These are phyloP conservation scores for Stenodera caucasica DNA, from an alignment of 2,888 invertebrate species.

Conservation along the genomic window DNA sequence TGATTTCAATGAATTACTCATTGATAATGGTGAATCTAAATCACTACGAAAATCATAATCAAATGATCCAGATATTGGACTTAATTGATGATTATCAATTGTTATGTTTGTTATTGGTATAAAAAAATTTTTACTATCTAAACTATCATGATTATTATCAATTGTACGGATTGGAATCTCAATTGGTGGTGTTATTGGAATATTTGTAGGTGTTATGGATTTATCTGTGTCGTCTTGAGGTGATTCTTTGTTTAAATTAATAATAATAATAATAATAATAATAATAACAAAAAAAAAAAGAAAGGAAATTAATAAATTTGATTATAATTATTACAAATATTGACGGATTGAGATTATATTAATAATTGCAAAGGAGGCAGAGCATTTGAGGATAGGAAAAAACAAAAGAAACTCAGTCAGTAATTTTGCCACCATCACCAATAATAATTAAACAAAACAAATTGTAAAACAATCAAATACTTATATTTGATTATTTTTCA, in stretches of 20 bases:
- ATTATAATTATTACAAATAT: conserved; percentile 24
- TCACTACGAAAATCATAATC: conserved; percentile 46
- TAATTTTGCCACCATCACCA: conserved; percentile 38
- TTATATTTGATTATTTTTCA: neutral
- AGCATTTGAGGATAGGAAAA: conserved; percentile 35
- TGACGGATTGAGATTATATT: conserved; percentile 11
- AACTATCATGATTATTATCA: conserved; percentile 39
- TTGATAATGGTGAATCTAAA: conserved; percentile 39
- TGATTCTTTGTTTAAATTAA: conserved; percentile 30
- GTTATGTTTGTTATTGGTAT: conserved; percentile 31
- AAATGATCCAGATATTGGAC: conserved; percentile 52
- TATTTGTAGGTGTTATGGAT: conserved; percentile 49
- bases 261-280: conserved; percentile 2
- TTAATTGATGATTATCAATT: conserved; percentile 40
- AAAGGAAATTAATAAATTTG: conserved; percentile 20
- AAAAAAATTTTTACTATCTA: conserved; percentile 32
- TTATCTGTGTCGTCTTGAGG: conserved; percentile 39
- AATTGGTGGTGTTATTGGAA: conserved; percentile 43
- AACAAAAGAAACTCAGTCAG: conserved; percentile 43
- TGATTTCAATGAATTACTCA: conserved; percentile 22
- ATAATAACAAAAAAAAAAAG: conserved; percentile 17
- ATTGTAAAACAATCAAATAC: neutral
- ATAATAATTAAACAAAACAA: too few species aligned
- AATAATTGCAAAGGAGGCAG: conserved; percentile 12
- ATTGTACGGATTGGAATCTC: conserved; percentile 55